Conservation (phyloP, 2,797 vertebrate genomes). For the Scyliorhinus canicula region DNA sequence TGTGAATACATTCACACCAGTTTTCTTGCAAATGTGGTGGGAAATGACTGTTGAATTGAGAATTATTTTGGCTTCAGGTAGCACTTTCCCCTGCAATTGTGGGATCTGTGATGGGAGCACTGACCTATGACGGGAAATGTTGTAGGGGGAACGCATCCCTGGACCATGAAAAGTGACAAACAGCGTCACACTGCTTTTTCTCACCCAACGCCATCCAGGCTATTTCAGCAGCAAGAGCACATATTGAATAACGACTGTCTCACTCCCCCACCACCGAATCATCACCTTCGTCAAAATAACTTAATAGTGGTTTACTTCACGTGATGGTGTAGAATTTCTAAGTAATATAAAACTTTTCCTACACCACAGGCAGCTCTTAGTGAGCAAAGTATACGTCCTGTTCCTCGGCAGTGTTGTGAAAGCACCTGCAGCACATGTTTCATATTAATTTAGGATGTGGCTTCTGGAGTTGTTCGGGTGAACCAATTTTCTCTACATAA, state of each 20-base stretch:
- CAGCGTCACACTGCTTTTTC: not conserved
- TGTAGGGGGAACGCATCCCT: not conserved
- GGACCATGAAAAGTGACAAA: not conserved
- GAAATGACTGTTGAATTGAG: not conserved
- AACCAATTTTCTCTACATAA: not conserved
- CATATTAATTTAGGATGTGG: constrained; percentile 7
- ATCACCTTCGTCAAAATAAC: not conserved
- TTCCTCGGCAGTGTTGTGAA: not conserved
- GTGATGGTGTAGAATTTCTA: not conserved
- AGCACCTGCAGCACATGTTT: constrained; percentile 1
- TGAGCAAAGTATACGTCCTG: not conserved
- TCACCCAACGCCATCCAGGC: not conserved
- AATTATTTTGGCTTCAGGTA: not conserved
- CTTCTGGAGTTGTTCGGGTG: not conserved
- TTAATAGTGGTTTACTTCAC: not conserved
- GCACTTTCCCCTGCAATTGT: not conserved
- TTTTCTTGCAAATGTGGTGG: not conserved
- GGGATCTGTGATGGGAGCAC: not conserved
- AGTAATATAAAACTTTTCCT: not conserved
- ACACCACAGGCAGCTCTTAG: not conserved
- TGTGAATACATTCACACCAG: not conserved
- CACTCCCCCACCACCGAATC: not conserved
- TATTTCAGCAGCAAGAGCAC: not conserved
- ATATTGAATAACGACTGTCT: not conserved
- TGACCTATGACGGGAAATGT: not conserved